Percentiles rank a stretch among this genome's conserved stretches.
phyloP scores from a whole-genome alignment of 2,113 vertebrate genomes.

The Tetrax tetrax region DNA sequence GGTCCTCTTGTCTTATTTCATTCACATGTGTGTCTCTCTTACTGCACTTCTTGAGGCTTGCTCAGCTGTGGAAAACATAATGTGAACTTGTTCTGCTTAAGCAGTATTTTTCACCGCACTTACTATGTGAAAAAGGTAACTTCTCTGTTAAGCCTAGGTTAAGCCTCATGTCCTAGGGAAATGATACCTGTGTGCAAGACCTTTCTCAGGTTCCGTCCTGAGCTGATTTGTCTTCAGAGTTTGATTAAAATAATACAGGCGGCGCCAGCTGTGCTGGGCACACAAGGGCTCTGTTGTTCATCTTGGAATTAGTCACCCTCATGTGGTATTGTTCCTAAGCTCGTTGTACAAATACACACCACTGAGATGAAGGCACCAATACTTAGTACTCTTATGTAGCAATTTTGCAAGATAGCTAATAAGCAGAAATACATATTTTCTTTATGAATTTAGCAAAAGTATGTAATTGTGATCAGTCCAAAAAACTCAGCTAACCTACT shows the following conservation, averaged over 20 bases:
- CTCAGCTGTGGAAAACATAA: not conserved
- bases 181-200: not conserved
- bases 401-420: not conserved
- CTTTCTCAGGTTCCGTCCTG: not conserved
- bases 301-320: conserved; percentile 35
- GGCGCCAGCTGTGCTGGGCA: not conserved
- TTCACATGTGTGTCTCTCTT: not conserved
- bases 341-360: not conserved
- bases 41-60: not conserved
- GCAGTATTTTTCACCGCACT: not conserved
- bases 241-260: not conserved
- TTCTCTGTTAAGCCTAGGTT: not conserved
- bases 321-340: not conserved
- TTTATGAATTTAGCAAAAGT: not conserved
- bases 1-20: not conserved
- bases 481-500: not conserved
- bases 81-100: not conserved
- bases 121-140: not conserved
- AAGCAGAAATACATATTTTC: not conserved
- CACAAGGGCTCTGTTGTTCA: conserved; percentile 24
- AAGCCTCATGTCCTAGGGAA: not conserved
- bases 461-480: not conserved
- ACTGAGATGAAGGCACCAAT: not conserved
- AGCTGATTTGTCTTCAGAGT: not conserved
- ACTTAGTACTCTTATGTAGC: not conserved